Evolutionary conservation across 2,888 invertebrate genomes (phyloP), one percentile per base, ranked within the genome.

Genomic region (Labia minor): DNA sequence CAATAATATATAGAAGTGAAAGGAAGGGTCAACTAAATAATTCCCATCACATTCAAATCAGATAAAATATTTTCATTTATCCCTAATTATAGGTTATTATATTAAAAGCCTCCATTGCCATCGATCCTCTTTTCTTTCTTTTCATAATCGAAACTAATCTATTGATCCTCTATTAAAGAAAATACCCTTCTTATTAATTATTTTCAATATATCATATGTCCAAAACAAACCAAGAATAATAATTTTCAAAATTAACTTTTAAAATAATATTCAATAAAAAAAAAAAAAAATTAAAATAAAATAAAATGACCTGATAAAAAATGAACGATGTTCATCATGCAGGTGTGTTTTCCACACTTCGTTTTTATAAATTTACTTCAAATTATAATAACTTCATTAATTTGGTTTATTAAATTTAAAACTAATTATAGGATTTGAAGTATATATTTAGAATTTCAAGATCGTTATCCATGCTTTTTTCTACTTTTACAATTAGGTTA

Each of bases 41-140:
- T 49, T 49, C 49, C 49, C 49, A 49, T 49, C 49, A 16, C 49
- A 49, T 49, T 49, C 49, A 16, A n/a, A 49, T 49, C 49, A n/a
- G 49, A 49, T 49, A 49, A 49, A 49, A 49, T 49, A 49, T 49
- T 49, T 49, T 49, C 49, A 49, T 49, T 49, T 49, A 49, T 49
- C n/a, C 49, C 14, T 49, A 49, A 49, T 49, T 49, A 49, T 49
- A 49, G 49, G 49, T 49, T 49, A 49, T 49, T 49, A 49, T 49
- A 49, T 49, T 49, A 49, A 49, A 49, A 49, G 49, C 49, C 16
- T 49, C 49, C 16, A 49, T 49, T 49, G 49, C 49, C 3, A 49
- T 49, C 49, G 49, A 49, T 49, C 49, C 14, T 26, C 3, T 26
- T 26, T 26, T 26, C 4, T 26, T 26, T 26, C 26, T 26, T 8